Evolutionary conservation across 2,888 invertebrate species (phyloP).

Genomic region (Drosophila barbarae): DNA sequence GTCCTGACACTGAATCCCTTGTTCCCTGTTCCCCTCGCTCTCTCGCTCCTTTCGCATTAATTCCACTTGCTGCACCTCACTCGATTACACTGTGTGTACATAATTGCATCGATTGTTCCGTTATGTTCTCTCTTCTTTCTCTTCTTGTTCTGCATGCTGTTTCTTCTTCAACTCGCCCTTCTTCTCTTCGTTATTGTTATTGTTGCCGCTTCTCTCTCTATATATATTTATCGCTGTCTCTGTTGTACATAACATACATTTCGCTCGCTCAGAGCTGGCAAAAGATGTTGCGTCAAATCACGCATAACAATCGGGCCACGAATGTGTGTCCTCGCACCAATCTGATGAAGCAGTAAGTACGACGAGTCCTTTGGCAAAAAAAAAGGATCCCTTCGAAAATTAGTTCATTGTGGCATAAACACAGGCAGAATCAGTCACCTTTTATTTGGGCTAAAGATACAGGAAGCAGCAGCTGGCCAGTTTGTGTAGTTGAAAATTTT

Average conservation of each 20-base stretch:
- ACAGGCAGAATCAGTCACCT: not conserved
- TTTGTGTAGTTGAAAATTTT: not conserved
- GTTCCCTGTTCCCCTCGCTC: not conserved
- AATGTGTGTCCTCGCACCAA: conserved; percentile 97
- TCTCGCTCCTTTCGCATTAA: conserved; percentile 24
- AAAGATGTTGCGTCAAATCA: conserved; percentile 90
- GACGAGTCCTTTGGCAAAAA: not conserved
- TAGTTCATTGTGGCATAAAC: not conserved
- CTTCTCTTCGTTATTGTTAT: conserved; percentile 5
- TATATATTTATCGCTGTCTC: conserved; percentile 7
- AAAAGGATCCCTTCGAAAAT: not conserved
- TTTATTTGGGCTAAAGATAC: not conserved
- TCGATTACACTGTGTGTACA: conserved; percentile 41
- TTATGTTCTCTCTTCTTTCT: conserved; percentile 23
- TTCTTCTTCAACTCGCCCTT: conserved; percentile 1
- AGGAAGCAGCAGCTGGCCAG: not conserved
- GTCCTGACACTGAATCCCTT: conserved; percentile 5
- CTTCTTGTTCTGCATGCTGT: conserved; percentile 36
- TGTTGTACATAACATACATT: conserved; percentile 15
- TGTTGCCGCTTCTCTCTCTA: conserved; percentile 15
- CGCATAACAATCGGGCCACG: conserved; percentile 97
- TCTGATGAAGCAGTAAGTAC: conserved; percentile 98
- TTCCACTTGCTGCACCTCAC: conserved; percentile 42
- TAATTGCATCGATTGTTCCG: conserved; percentile 44
- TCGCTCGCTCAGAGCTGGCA: conserved; percentile 90